These are phyloP conservation scores for Dorcus parallelipipedus DNA, from an alignment of 2,888 invertebrate genomes.

Conservation along the genomic window DNA sequence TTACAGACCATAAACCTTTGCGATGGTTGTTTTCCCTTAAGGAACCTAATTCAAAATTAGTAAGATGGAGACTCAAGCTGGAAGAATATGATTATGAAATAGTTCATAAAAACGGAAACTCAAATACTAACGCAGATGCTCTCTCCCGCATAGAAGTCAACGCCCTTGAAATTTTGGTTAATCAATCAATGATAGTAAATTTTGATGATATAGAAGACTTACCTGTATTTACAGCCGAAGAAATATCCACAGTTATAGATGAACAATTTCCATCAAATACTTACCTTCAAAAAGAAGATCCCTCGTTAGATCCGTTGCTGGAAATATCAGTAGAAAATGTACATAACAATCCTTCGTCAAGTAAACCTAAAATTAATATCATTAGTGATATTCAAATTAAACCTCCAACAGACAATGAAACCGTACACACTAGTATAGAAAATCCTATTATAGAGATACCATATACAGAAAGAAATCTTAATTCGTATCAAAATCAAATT, in stretches of 20 bases:
- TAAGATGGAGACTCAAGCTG: constrained; percentile 1
- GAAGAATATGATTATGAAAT: constrained; percentile 9
- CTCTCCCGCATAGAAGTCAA: constrained; percentile 5
- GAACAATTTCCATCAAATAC: too few species aligned
- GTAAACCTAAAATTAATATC: not conserved
- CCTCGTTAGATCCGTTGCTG: too few species aligned
- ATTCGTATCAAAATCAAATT: not conserved
- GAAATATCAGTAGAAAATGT: not conserved
- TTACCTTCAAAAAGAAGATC: too few species aligned
- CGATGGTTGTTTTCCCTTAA: constrained; percentile 5
- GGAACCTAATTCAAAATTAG: constrained; percentile 6
- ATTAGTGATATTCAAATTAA: not conserved
- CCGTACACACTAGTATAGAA: not conserved
- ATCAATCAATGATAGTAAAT: constrained; percentile 3
- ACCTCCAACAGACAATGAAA: not conserved
- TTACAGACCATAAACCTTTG: constrained; percentile 9
- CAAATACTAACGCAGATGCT: constrained; percentile 9
- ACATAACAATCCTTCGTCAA: not conserved
- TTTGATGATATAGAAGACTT: constrained; percentile 3
- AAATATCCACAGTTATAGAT: too few species aligned
- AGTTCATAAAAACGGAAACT: constrained; percentile 8
- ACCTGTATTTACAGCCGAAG: not conserved
- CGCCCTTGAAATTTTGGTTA: not conserved
- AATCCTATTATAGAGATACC: not conserved
- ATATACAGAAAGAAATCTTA: not conserved